These are phyloP conservation scores for Astropecten irregularis DNA, from an alignment of 53 echinoderm and acorn worm genomes.

Conservation along the genomic window DNA sequence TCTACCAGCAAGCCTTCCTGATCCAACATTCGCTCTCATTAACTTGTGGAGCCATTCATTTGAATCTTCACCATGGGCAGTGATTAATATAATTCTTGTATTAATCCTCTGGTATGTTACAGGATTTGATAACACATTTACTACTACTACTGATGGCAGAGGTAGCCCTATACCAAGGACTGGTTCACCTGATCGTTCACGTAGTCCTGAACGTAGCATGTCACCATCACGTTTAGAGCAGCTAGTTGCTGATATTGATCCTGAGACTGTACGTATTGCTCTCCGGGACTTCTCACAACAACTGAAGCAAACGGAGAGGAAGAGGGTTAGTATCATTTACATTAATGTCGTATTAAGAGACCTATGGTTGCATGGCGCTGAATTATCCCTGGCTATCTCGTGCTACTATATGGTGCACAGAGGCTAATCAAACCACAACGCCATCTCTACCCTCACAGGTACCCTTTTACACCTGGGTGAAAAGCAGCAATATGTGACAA, in stretches of 20 bases:
- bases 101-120: not conserved
- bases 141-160: constrained; percentile 92
- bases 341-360: not conserved
- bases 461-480: too few species aligned
- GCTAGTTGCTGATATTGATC: constrained; percentile 92
- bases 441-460: too few species aligned
- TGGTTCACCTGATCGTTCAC: constrained; percentile 89
- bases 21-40: too few species aligned
- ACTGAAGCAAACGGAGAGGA: constrained; percentile 87
- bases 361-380: not conserved
- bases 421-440: too few species aligned
- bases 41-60: too few species aligned
- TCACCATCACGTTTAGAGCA: constrained; percentile 91
- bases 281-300: constrained; percentile 91
- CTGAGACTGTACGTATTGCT: constrained; percentile 93
- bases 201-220: constrained; percentile 75
- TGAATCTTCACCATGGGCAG: too few species aligned
- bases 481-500: too few species aligned
- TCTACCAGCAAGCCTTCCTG: too few species aligned
- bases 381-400: not conserved
- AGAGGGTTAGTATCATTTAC: constrained; percentile 86
- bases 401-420: not conserved
- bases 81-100: too few species aligned
- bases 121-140: constrained; percentile 96
- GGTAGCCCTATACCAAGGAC: constrained; percentile 90